A percentile compares a stretch with the other conserved stretches of the same genome.
Conservation (phyloP, 2,113 vertebrate genomes). For the Cairina moschata region DNA sequence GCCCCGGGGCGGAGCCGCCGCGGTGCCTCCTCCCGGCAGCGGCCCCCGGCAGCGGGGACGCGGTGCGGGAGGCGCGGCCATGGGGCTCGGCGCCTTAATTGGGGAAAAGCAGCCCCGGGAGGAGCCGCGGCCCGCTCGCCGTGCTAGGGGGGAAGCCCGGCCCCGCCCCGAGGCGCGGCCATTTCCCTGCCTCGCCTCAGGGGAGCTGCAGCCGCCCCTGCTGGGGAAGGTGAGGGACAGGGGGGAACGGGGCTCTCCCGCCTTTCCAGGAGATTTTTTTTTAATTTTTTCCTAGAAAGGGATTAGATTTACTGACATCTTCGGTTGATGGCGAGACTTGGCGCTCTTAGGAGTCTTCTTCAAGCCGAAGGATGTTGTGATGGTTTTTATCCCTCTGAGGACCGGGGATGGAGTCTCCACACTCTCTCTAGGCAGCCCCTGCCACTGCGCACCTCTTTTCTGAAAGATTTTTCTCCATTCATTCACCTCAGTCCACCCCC, state of each 20-base stretch:
- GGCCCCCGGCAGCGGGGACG: too few species aligned
- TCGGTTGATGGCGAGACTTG: background rate
- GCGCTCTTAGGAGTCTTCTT: background rate
- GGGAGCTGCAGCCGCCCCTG: background rate
- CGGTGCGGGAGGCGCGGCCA: too few species aligned
- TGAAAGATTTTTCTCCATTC: background rate
- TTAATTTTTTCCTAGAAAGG: background rate
- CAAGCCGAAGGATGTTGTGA: background rate
- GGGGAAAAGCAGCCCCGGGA: too few species aligned
- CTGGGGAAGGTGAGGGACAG: background rate
- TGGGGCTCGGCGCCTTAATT: too few species aligned
- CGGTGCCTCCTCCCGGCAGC: too few species aligned
- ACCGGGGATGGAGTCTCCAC: background rate
- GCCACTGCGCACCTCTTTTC: background rate
- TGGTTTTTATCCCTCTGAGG: background rate
- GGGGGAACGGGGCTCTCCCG: background rate
- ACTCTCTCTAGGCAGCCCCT: background rate
- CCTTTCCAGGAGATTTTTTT: background rate
- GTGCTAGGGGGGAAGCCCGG: too few species aligned
- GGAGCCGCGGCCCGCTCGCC: too few species aligned
- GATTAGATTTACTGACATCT: background rate
- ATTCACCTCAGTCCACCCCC: background rate
- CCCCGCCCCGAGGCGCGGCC: too few species aligned
- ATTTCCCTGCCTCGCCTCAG: rapidly evolving
- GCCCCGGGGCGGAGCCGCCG: background rate